Base-by-base conservation (phyloP, 2,797 vertebrate species). In the Glyptemys insculpta region DNA sequence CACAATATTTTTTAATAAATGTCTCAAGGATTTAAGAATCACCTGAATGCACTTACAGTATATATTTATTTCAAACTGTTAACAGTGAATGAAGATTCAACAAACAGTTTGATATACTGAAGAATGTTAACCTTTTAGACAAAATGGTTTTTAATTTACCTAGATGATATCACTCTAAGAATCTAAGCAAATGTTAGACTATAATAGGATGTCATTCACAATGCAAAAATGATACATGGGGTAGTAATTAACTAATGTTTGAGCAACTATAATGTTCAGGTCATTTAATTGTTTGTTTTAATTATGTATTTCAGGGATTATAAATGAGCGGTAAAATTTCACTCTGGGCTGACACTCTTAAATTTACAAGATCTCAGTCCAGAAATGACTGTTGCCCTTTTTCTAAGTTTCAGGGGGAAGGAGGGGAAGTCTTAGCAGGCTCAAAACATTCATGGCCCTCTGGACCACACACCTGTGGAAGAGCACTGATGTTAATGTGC, bases 1-100 rank as follows among this genome's bases (percentile, higher is more conserved):
- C 86, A 81, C 72, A 95, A 72, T 44, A 93, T 53, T 84, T 59
- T 85, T 52, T 41, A 85, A 86, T 50, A 88, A 72, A 91, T 18
- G 29, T 74, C 9, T 93, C 68, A 57, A 49, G 2, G 53, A 84
- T 93, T 94, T 79, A 86, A 84, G 81, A 88, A 80, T 50, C 16
- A 12, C n/a, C 25, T 79, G 25, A 91, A 82, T 7, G 80, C 37
- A 80, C 86, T 89, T 88, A 83, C 85, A 52, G 78, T n/a, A 83
- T 65, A 47, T 9, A 95, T 74, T 83, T 76, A 83, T 16, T 27
- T 72, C 82, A 85, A 80, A 72, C 57, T n/a, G 31, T 54, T 81
- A 92, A 47, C 1, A n/a, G 12, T 41, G 65, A 3, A 1, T 5
- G 87, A 52, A 3, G 56, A 31, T 57, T 86, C 21, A 53, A 74